Percentiles rank a stretch among this genome's conserved stretches.
These are phyloP conservation scores for Clivina fossor DNA, from an alignment of 2,888 invertebrate species.

Conservation along the genomic window DNA sequence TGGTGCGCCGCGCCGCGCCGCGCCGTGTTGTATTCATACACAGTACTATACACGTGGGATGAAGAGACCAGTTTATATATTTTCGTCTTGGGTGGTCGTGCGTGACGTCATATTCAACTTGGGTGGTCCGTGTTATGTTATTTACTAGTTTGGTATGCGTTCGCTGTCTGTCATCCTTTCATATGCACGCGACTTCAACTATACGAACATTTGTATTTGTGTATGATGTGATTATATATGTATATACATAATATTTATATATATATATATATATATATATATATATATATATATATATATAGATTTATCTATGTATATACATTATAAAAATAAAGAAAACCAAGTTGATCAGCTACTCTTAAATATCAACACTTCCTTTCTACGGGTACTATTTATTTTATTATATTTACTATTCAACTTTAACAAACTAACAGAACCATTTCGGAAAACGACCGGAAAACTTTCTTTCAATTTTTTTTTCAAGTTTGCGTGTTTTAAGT, in stretches of 20 bases:
- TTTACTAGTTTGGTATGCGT: constrained; percentile 35
- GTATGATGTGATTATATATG: too few relatives aligned
- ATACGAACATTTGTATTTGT: constrained; percentile 6
- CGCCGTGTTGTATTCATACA: constrained; percentile 56
- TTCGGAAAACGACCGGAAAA: not conserved
- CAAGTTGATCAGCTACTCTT: not conserved
- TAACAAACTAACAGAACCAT: not conserved
- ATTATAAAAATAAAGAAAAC: not conserved
- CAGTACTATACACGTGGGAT: constrained; percentile 47
- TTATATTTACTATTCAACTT: not conserved
- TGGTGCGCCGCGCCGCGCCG: constrained; percentile 52
- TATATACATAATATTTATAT: too few relatives aligned
- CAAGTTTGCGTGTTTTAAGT: not conserved
- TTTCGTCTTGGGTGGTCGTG: constrained; percentile 52
- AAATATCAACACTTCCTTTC: not conserved
- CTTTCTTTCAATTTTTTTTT: not conserved
- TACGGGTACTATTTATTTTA: not conserved
- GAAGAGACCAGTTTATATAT: constrained; percentile 50
- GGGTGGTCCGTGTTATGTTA: constrained; percentile 56
- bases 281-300: constrained; percentile 17
- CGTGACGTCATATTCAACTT: constrained; percentile 41
- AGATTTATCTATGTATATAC: constrained; percentile 2
- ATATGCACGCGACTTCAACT: not conserved
- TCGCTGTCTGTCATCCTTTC: constrained; percentile 32
- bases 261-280: constrained; percentile 14